phyloP scores from a whole-genome alignment of 1,140 invertebrate genomes.

The Penaeus indicus region DNA sequence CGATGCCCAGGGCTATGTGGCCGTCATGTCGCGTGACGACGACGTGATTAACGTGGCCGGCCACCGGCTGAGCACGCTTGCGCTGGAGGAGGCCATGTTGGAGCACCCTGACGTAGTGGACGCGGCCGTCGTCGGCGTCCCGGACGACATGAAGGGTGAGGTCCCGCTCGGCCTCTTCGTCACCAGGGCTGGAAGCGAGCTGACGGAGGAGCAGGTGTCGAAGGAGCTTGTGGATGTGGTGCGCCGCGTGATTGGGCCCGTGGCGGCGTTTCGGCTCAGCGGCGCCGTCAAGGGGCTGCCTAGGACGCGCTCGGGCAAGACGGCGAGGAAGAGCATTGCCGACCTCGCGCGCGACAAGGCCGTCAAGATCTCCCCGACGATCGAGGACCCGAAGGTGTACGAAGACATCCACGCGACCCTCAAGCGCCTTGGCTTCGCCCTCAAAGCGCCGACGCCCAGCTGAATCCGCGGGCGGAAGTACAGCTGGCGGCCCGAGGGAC shows the following conservation, averaged over 20 bases:
- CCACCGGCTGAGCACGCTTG: constrained; percentile 88
- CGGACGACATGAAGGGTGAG: constrained; percentile 89
- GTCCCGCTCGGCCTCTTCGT: constrained; percentile 90
- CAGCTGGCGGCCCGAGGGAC: too few species aligned
- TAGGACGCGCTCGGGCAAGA: constrained; percentile 83
- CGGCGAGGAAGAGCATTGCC: constrained; percentile 86
- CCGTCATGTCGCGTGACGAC: constrained; percentile 90
- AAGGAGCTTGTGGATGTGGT: constrained; percentile 74
- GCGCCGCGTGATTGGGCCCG: constrained; percentile 86
- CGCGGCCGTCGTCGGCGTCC: constrained; percentile 88
- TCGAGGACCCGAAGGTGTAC: constrained; percentile 89
- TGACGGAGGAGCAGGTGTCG: constrained; percentile 78
- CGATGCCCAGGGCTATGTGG: constrained; percentile 87
- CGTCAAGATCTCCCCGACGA: constrained; percentile 85
- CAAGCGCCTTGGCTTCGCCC: constrained; percentile 79
- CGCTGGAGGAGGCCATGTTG: constrained; percentile 89
- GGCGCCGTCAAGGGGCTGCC: constrained; percentile 84
- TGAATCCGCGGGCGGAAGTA: too few species aligned
- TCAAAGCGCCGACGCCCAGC: constrained; percentile 44
- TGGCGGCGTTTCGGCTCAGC: constrained; percentile 86
- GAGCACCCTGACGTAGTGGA: constrained; percentile 86
- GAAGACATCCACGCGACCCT: constrained; percentile 79
- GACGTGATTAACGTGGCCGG: constrained; percentile 97
- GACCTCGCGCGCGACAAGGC: constrained; percentile 84
- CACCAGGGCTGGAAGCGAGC: constrained; percentile 75